Percentiles rank a stretch among this genome's conserved stretches.
phyloP scores from a whole-genome alignment of 2,797 vertebrate species.

The Mycteria americana region DNA sequence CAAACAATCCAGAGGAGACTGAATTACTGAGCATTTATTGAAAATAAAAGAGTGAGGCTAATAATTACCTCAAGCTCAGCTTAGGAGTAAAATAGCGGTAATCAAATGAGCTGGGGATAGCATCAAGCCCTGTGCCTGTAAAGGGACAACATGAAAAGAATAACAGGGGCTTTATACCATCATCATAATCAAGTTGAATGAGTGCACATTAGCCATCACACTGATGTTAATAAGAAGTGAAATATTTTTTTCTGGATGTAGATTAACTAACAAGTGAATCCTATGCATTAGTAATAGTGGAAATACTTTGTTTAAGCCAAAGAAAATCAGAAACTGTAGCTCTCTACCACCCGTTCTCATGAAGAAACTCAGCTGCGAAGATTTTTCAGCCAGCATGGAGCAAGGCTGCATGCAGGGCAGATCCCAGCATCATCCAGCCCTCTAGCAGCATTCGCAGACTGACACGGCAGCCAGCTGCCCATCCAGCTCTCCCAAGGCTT shows the following conservation, averaged over 20 bases:
- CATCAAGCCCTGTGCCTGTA: neutral
- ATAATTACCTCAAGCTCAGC: neutral
- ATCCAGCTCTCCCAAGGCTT: constrained; percentile 46
- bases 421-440: neutral
- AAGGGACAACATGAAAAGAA: neutral
- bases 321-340: neutral
- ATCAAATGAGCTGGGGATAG: neutral
- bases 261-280: neutral
- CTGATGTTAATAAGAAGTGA: constrained; percentile 9
- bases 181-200: neutral
- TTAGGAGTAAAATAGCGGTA: constrained; percentile 13
- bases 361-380: neutral
- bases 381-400: neutral
- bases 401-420: neutral
- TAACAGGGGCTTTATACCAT: neutral
- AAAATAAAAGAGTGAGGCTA: neutral
- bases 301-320: neutral
- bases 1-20: neutral
- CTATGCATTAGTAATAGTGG: neutral
- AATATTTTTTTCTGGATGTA: neutral
- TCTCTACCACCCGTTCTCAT: neutral
- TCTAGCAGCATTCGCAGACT: neutral
- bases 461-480: neutral
- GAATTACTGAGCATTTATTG: neutral
- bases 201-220: neutral